Base-by-base conservation (phyloP, 1,140 invertebrate species). In the Lineus longissimus region DNA sequence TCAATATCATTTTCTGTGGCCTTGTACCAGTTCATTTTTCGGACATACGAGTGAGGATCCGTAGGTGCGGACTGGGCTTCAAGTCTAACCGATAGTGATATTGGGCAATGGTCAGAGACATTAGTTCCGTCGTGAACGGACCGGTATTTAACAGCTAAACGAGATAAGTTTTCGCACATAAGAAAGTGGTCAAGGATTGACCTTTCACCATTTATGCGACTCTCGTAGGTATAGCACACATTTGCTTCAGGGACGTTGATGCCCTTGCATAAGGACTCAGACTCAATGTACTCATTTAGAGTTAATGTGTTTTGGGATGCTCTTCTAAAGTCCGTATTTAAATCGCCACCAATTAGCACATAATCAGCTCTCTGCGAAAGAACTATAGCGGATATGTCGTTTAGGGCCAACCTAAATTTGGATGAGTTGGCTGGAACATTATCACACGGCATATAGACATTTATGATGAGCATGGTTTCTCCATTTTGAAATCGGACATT, bases 371-470 rank as follows among this genome's bases (percentile, higher is more conserved):
- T 51, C 4, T 51, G 4, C 15, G 33, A 36, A 36, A 7, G 33
- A 36, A 36, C 6, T 36, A 36, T 7, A 15, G 15, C 6, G 15
- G 33, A 36, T 4, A 36, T 36, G 15, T 36, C 33, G 15, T 36
- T 15, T 7, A 36, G 33, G 33, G 33, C 33, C 15, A 36, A 15
- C 15, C 33, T 36, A 36, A 36, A 36, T 7, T 36, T 15, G 4
- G 33, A 4, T 15, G 15, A 15, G 15, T 36, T 36, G 15, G 6
- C 33, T 36, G 33, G 33, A 36, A 36, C 33, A 15, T 7, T 7
- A 27, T 51, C 47, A 27, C 47, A 51, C n/a, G 47, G 47, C 47
- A 51, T 51, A 51, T 51, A 51, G 4, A 51, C 47, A 51, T 27
- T 23, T 6, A 27, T 27, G 47, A 51, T 51, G 47, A 51, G 47